Percentiles rank a stretch among this genome's conserved stretches.
These are phyloP conservation scores for Agraylea sexmaculata DNA, from an alignment of 1,140 invertebrate species.

Conservation along the genomic window DNA sequence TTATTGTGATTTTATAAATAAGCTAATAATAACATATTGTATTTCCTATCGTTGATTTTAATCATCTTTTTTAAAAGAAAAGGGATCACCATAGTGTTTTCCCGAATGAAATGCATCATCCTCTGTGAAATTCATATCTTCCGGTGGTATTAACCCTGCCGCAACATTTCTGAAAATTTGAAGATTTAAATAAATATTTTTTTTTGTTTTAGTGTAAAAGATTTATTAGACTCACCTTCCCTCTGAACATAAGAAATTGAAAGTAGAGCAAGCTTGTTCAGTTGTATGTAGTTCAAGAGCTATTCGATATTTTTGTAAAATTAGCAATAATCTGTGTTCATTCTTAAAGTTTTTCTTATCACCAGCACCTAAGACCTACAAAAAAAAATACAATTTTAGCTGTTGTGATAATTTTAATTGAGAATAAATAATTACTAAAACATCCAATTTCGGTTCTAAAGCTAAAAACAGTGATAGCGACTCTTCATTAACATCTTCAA, in stretches of 20 bases:
- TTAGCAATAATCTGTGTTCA: slow-evolving; percentile 29
- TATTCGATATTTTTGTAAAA: slow-evolving; percentile 39
- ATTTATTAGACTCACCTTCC: slow-evolving; percentile 32
- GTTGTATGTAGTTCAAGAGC: slow-evolving; percentile 56
- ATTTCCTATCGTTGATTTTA: slow-evolving; percentile 1
- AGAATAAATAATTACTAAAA: slow-evolving; percentile 40
- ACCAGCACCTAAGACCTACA: slow-evolving; percentile 49
- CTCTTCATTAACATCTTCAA: slow-evolving; percentile 51
- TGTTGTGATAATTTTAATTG: not conserved
- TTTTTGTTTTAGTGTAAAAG: not conserved
- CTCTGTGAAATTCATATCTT: slow-evolving; percentile 22
- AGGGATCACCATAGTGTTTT: not conserved
- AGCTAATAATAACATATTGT: slow-evolving; percentile 1
- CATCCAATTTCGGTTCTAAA: slow-evolving; percentile 62
- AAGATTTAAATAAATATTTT: slow-evolving; percentile 4
- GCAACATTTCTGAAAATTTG: slow-evolving; percentile 39
- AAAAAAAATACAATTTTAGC: slow-evolving; percentile 1
- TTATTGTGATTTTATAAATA: not conserved
- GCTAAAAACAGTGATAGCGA: slow-evolving; percentile 54
- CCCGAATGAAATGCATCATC: slow-evolving; percentile 23
- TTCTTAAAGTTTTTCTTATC: slow-evolving; percentile 28
- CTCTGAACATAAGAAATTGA: slow-evolving; percentile 68
- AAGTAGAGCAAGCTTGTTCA: slow-evolving; percentile 57
- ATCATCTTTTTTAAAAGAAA: not conserved
- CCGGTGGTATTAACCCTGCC: slow-evolving; percentile 61